Conservation (phyloP, 1,140 invertebrate genomes). For the Psilanteris sp. region DNA sequence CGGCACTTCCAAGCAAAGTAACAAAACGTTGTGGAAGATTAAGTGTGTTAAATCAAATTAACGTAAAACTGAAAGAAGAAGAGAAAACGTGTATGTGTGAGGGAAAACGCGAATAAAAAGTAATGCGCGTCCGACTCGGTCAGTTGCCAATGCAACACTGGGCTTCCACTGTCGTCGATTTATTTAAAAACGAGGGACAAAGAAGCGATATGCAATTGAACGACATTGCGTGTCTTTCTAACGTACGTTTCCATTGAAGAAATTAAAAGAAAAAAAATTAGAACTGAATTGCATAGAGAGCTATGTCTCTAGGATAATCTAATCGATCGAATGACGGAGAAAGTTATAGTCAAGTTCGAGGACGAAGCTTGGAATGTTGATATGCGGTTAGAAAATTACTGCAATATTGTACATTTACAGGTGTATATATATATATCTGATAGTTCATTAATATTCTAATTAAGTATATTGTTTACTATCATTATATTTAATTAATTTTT, state of each 20-base stretch:
- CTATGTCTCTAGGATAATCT: conserved; percentile 9
- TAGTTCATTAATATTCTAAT: too few species aligned
- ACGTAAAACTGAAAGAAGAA: not conserved
- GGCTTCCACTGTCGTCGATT: conserved; percentile 51
- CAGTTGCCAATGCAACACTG: conserved; percentile 56
- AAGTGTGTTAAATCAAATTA: conserved; percentile 28
- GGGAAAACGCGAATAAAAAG: conserved; percentile 11
- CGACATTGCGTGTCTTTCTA: too few species aligned
- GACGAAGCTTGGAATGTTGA: conserved; percentile 26
- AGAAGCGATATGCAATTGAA: conserved; percentile 28
- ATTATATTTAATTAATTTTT: too few species aligned
- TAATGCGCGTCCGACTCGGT: conserved; percentile 27
- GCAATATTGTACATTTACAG: too few species aligned
- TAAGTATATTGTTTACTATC: too few species aligned
- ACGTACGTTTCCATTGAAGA: too few species aligned
- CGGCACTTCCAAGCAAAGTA: conserved; percentile 3
- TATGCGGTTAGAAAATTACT: conserved; percentile 14
- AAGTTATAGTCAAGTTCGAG: conserved; percentile 52
- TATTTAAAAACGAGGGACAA: conserved; percentile 57
- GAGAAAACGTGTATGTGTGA: not conserved
- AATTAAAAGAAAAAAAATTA: too few species aligned
- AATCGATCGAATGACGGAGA: conserved; percentile 30
- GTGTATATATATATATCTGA: too few species aligned
- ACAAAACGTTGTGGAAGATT: conserved; percentile 17
- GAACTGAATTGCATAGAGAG: too few species aligned